Evolutionary conservation across 1,140 invertebrate species (phyloP).

Genomic region (Macrotrachela quadricornifera): DNA sequence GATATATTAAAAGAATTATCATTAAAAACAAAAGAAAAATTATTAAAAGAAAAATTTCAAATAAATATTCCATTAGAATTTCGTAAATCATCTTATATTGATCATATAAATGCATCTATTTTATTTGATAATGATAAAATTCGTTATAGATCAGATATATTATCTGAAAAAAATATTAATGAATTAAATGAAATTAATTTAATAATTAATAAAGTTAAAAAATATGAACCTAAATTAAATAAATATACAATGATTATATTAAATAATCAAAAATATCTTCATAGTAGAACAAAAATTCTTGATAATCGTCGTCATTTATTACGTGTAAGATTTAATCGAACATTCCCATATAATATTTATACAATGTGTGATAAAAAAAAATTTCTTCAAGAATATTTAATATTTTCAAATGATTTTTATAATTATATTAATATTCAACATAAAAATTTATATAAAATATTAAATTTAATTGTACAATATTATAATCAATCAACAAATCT

Average conservation of each 20-base stretch:
- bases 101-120: not conserved
- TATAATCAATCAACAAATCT: too few species aligned
- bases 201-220: too few species aligned
- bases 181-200: constrained; percentile 4
- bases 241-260: not conserved
- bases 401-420: too few species aligned
- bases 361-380: too few species aligned
- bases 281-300: constrained; percentile 3
- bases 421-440: too few species aligned
- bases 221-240: too few species aligned
- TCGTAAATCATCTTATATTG: not conserved
- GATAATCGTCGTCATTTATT: not conserved
- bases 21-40: not conserved
- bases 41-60: not conserved
- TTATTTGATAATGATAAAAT: not conserved
- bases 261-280: constrained; percentile 1
- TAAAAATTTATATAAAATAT: too few species aligned
- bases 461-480: too few species aligned
- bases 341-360: too few species aligned
- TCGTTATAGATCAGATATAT: not conserved
- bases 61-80: constrained; percentile 3
- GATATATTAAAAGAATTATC: not conserved
- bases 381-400: too few species aligned
- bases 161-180: not conserved
- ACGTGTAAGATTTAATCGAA: constrained; percentile 4